Evolutionary conservation across 2,888 invertebrate genomes (phyloP).

Genomic region (Xestoiulus laeticollis): DNA sequence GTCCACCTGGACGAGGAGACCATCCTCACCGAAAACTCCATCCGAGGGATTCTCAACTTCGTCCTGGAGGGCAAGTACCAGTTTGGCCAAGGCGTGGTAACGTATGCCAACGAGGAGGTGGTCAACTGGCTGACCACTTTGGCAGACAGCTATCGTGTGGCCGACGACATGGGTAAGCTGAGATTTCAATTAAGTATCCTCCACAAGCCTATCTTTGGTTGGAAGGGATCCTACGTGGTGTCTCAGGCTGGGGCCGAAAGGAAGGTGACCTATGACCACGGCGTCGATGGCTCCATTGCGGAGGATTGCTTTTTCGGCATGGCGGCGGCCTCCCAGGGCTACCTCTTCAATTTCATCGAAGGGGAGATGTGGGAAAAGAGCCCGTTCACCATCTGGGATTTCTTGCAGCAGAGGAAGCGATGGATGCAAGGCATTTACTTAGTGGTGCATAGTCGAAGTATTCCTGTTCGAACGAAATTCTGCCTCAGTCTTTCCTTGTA

Average conservation of each 20-base stretch:
- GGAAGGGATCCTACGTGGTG: constrained; percentile 98
- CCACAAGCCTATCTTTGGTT: constrained; percentile 94
- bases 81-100: constrained; percentile 94
- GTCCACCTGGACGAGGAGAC: constrained; percentile 99
- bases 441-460: constrained; percentile 69
- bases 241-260: constrained; percentile 91
- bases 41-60: constrained; percentile 91
- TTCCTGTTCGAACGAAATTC: constrained; percentile 80
- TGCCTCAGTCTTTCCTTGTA: constrained; percentile 89
- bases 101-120: constrained; percentile 93
- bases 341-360: constrained; percentile 93
- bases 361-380: constrained; percentile 99
- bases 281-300: constrained; percentile 95
- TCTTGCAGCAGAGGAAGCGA: constrained; percentile 93
- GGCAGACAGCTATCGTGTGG: constrained; percentile 94
- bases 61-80: constrained; percentile 92
- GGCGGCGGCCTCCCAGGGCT: constrained; percentile 90
- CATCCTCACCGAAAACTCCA: constrained; percentile 88
- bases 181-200: constrained; percentile 91
- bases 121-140: constrained; percentile 97
- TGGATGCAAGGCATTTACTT: constrained; percentile 77
- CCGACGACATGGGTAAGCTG: constrained; percentile 97
- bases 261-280: constrained; percentile 92
- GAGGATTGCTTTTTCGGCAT: constrained; percentile 98
- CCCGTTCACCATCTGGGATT: constrained; percentile 93